Percentiles rank a stretch among this genome's conserved stretches.
phyloP scores from a whole-genome alignment of 1,140 invertebrate genomes.

The Manduca sexta region DNA sequence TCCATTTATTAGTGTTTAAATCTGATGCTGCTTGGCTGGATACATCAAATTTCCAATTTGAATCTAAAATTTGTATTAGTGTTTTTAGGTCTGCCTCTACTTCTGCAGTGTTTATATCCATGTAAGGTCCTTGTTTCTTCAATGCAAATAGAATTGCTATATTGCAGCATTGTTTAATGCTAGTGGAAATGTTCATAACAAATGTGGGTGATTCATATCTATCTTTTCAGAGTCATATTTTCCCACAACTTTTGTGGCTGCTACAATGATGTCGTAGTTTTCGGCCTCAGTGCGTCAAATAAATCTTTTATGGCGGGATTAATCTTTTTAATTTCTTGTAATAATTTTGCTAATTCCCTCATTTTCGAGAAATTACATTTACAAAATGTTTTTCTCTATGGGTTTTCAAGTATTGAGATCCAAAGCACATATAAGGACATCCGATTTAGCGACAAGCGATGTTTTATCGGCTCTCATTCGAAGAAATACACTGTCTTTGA shows the following conservation, averaged over 20 bases:
- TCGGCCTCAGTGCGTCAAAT: conserved; percentile 20
- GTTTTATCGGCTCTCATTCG: conserved; percentile 17
- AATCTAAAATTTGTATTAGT: conserved; percentile 12
- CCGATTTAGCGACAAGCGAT: conserved; percentile 25
- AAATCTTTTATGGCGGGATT: conserved; percentile 7
- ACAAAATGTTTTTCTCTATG: conserved; percentile 5
- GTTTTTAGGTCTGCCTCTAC: conserved; percentile 11
- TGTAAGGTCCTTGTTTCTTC: background rate
- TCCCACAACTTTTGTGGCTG: conserved; percentile 15
- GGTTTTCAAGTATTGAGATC: conserved; percentile 18
- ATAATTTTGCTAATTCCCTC: conserved; percentile 21
- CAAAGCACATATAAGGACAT: conserved; percentile 35
- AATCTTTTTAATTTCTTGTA: conserved; percentile 16
- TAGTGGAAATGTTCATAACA: conserved; percentile 23
- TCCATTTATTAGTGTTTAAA: conserved; percentile 32
- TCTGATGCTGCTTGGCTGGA: conserved; percentile 22
- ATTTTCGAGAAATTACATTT: conserved; percentile 14
- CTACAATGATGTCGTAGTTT: conserved; percentile 19
- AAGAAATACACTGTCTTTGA: conserved; percentile 18
- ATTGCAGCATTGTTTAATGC: conserved; percentile 26
- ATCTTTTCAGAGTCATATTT: conserved; percentile 15
- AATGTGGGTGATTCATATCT: conserved; percentile 18
- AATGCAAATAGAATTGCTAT: conserved; percentile 21
- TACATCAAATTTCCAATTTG: conserved; percentile 16
- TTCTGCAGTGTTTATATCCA: conserved; percentile 4